These are phyloP conservation scores for Pteromalus puparum DNA, from an alignment of 1,140 invertebrate species.

Conservation along the genomic window DNA sequence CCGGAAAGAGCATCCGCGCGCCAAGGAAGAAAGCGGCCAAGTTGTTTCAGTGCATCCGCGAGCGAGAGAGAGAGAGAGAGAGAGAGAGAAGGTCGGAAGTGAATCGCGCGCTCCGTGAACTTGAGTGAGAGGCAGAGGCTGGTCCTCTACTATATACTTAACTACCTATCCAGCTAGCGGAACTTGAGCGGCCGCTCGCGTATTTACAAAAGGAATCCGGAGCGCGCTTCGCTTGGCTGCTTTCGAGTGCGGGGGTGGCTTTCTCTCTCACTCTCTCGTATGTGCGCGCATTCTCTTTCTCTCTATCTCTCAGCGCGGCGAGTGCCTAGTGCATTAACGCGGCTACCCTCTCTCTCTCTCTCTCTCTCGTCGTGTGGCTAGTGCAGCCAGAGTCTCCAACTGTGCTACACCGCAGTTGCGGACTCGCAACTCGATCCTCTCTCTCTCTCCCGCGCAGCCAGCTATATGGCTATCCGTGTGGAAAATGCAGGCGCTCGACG, in stretches of 20 bases:
- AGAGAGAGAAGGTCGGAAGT: conserved; percentile 51
- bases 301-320: background rate
- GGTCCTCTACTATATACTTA: background rate
- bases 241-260: background rate
- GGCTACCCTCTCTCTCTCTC: background rate
- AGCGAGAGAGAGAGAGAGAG: conserved; percentile 47
- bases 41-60: conserved; percentile 21
- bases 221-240: conserved; percentile 38
- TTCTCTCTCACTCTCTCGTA: background rate
- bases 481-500: background rate
- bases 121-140: conserved; percentile 18
- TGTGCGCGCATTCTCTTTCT: background rate
- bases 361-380: no score
- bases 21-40: background rate
- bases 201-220: conserved; percentile 65
- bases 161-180: background rate
- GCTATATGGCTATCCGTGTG: background rate
- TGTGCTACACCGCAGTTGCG: background rate
- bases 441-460: background rate
- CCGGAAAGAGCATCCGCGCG: background rate
- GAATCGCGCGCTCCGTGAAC: conserved; percentile 26
- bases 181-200: conserved; percentile 34
- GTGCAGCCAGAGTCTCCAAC: background rate
- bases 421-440: background rate
- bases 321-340: background rate